These are phyloP conservation scores for Oryzias celebensis DNA, from an alignment of 2,113 vertebrate species.

Conservation along the genomic window DNA sequence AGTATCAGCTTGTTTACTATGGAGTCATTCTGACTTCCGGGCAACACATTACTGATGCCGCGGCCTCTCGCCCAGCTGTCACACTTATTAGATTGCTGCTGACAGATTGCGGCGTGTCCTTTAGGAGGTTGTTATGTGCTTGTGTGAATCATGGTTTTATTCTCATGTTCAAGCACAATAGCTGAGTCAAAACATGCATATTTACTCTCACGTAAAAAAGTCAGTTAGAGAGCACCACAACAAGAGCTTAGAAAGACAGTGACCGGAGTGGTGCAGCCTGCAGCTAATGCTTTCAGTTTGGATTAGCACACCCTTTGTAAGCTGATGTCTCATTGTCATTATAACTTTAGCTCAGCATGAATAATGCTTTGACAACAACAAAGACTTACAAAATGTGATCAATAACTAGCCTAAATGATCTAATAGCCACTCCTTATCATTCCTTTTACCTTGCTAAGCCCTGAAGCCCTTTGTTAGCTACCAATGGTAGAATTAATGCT, in stretches of 20 bases:
- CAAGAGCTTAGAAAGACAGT: slow-evolving; percentile 10
- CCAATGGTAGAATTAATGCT: no score
- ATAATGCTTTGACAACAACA: slow-evolving; percentile 24
- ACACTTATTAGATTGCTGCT: slow-evolving; percentile 57
- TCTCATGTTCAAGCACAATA: slow-evolving; percentile 17
- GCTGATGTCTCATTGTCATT: slow-evolving; percentile 45
- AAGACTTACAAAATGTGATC: slow-evolving; percentile 27
- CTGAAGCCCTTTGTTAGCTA: no score
- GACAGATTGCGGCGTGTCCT: slow-evolving; percentile 46
- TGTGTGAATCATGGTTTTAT: slow-evolving; percentile 11
- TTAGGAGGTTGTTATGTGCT: slow-evolving; percentile 20
- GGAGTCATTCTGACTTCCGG: slow-evolving; percentile 43
- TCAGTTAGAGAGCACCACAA: slow-evolving; percentile 1
- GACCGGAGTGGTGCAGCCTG: slow-evolving; percentile 20
- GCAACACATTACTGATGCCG: slow-evolving; percentile 21
- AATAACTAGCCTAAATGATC: slow-evolving; percentile 25
- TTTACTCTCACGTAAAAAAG: neutral
- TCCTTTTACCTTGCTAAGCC: neutral
- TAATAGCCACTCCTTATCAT: slow-evolving; percentile 8
- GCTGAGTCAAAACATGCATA: slow-evolving; percentile 15
- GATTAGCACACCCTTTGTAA: slow-evolving; percentile 31
- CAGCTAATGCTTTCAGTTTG: slow-evolving; percentile 41
- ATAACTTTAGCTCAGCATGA: slow-evolving; percentile 32
- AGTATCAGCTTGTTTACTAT: slow-evolving; percentile 49
- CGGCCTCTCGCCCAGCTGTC: slow-evolving; percentile 49